These are phyloP conservation scores for Brachyptera putata DNA, from an alignment of 2,888 invertebrate species.

Conservation along the genomic window DNA sequence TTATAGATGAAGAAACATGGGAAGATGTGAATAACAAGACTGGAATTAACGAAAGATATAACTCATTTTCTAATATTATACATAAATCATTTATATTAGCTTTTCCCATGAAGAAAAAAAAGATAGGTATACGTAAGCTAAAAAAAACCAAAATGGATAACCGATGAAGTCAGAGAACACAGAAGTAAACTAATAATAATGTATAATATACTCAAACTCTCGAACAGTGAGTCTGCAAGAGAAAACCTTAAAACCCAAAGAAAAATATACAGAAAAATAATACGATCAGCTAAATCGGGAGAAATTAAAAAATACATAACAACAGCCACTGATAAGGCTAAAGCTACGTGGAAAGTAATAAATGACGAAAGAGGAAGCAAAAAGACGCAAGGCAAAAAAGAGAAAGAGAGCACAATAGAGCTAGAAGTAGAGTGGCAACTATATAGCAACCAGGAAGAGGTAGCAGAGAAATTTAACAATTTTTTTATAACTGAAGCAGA, in stretches of 20 bases:
- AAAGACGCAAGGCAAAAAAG: background rate
- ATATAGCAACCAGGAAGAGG: background rate
- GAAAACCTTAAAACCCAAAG: background rate
- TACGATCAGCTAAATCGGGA: background rate
- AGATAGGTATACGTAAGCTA: background rate
- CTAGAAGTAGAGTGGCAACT: background rate
- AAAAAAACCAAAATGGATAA: background rate
- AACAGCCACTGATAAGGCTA: background rate
- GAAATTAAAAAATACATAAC: background rate
- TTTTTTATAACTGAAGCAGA: background rate
- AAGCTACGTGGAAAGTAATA: background rate
- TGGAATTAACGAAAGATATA: background rate
- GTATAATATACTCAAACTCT: background rate
- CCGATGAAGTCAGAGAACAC: background rate
- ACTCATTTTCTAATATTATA: background rate
- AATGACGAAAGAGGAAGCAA: background rate
- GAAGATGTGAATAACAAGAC: background rate
- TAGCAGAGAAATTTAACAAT: background rate
- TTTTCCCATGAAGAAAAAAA: background rate
- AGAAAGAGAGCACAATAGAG: background rate
- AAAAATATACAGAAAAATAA: background rate
- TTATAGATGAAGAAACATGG: background rate
- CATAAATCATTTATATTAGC: background rate
- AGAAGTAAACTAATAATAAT: background rate
- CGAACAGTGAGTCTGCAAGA: background rate